These are phyloP conservation scores for Ceuthmochares aereus DNA, from an alignment of 2,113 vertebrate species.

Conservation along the genomic window DNA sequence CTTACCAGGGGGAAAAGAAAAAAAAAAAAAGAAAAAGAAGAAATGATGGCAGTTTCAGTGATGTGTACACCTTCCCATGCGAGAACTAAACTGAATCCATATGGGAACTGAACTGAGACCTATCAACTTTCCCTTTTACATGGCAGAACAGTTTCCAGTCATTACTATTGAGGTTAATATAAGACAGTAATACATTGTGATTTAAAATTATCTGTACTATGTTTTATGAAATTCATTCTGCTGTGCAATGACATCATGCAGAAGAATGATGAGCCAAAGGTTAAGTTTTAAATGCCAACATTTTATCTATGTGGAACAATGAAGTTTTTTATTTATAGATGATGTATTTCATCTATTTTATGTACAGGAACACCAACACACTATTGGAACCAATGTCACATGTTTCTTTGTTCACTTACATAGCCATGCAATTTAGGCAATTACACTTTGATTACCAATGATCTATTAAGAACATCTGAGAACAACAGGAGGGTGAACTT, in stretches of 20 bases:
- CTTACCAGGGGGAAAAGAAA: background rate
- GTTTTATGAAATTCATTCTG: conserved; percentile 4
- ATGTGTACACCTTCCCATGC: background rate
- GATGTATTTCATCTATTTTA: background rate
- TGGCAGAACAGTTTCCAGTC: background rate
- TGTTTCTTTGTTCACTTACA: background rate
- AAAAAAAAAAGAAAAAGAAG: background rate
- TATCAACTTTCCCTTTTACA: background rate
- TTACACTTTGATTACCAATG: background rate
- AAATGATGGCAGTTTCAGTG: background rate
- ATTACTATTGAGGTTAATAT: background rate
- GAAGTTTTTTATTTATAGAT: background rate
- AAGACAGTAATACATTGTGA: background rate
- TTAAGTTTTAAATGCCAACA: background rate
- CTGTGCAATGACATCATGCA: background rate
- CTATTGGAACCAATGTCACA: background rate
- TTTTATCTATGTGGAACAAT: background rate
- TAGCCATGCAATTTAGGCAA: background rate
- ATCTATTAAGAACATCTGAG: background rate
- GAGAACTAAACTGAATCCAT: conserved; percentile 14
- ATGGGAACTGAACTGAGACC: background rate
- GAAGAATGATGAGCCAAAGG: conserved; percentile 10
- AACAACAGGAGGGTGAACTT: background rate
- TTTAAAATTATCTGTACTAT: background rate
- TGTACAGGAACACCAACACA: background rate